Percentiles rank a stretch among this genome's conserved stretches.
Conservation (phyloP, 2,888 invertebrate species). For the Xiphydria camelus region DNA sequence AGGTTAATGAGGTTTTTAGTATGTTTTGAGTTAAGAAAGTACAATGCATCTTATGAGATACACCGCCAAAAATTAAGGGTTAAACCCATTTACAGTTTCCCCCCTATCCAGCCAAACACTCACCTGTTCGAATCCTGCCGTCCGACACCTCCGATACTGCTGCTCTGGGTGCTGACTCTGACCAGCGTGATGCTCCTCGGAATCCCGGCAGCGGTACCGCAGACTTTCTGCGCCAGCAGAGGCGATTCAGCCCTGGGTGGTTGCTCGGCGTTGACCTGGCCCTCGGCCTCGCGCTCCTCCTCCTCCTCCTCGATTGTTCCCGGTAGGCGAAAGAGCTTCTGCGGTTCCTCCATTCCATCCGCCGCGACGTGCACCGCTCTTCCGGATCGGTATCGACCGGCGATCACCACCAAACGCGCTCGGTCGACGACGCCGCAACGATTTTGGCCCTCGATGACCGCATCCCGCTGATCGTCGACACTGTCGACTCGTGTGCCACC, state of each 20-base stretch:
- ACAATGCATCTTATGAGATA: too few species aligned
- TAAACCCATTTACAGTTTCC: too few species aligned
- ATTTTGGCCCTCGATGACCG: too few species aligned
- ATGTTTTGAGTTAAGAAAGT: too few species aligned
- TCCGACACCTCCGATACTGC: slow-evolving; percentile 64
- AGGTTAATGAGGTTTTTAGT: too few species aligned
- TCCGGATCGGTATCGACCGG: background rate
- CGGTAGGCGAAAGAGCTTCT: slow-evolving; percentile 49
- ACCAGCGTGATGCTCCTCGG: slow-evolving; percentile 60
- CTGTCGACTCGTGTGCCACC: too few species aligned
- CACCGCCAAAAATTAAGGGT: too few species aligned
- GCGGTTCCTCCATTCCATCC: slow-evolving; percentile 45
- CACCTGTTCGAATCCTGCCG: slow-evolving; percentile 65
- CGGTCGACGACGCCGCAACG: too few species aligned
- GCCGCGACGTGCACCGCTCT: slow-evolving; percentile 1
- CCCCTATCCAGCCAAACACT: slow-evolving; percentile 7
- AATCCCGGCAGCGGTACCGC: slow-evolving; percentile 31
- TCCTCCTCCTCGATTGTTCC: slow-evolving; percentile 54
- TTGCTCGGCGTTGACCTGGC: slow-evolving; percentile 20
- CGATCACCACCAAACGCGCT: slow-evolving; percentile 2
- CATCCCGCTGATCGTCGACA: too few species aligned
- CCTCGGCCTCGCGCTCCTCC: slow-evolving; percentile 34
- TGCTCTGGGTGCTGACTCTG: slow-evolving; percentile 65
- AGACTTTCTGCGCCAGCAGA: slow-evolving; percentile 31
- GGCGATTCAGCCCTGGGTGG: slow-evolving; percentile 41